Conservation (phyloP, 2,113 vertebrate genomes). For the Vulpes vulpes region DNA sequence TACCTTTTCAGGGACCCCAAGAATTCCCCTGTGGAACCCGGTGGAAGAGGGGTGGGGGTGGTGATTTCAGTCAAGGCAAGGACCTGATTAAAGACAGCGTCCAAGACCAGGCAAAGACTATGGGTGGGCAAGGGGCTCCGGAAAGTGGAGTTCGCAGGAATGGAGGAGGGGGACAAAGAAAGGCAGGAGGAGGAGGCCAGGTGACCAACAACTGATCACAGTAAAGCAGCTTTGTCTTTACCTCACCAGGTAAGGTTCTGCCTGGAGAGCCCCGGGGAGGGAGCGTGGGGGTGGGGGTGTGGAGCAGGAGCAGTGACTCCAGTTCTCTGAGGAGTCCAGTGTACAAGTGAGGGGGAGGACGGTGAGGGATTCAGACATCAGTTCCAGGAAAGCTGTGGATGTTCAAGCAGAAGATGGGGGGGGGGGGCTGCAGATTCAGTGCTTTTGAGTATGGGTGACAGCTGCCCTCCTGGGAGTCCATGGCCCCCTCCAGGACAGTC, state of each 20-base stretch:
- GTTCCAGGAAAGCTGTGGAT: neutral
- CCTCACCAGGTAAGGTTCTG: neutral
- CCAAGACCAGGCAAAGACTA: rapidly evolving
- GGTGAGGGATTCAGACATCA: rapidly evolving
- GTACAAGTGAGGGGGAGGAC: rapidly evolving
- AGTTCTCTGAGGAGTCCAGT: rapidly evolving
- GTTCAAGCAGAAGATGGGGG: neutral
- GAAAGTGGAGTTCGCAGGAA: neutral
- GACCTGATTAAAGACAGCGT: neutral
- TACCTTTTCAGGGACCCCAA: neutral
- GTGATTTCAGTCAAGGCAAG: neutral
- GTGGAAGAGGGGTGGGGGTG: neutral
- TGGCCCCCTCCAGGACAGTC: neutral
- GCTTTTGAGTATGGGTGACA: neutral
- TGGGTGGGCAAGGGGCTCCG: neutral
- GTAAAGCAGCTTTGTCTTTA: too few relatives aligned
- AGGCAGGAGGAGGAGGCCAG: neutral
- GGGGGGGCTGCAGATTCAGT: rapidly evolving
- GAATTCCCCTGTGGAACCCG: neutral
- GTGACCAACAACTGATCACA: neutral
- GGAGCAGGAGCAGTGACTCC: neutral
- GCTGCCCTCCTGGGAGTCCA: rapidly evolving
- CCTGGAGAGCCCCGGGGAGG: neutral
- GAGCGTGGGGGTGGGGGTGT: rapidly evolving
- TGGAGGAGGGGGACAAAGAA: neutral